Base-by-base conservation (phyloP, 2,113 vertebrate species). In the Neogale vison region DNA sequence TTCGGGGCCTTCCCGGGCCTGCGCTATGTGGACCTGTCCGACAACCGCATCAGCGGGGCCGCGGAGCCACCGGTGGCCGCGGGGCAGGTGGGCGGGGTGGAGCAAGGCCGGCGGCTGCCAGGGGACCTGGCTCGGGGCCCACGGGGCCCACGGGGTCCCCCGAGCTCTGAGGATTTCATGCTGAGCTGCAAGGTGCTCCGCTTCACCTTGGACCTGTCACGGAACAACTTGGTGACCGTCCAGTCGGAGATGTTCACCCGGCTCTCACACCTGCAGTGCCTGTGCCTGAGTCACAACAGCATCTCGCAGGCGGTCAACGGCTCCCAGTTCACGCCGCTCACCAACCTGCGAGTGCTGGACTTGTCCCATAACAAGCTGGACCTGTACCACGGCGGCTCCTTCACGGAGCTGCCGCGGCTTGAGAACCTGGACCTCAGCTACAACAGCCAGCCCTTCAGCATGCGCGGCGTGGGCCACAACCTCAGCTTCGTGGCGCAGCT, bases 311-410 rank as follows among this genome's bases (percentile, higher is more conserved):
- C 98, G 0, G 93, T 98, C 67, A 98, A 98, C 0, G 98, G 98
- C 61, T 97, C 96, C 0, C 97, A 98, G 97, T 98, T 98, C 1
- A 4, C 18, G 85, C 82, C 26, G 0, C 95, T 98, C 90, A 96
- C 74, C 65, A 50, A 12, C n/a, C 93, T 98, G 55, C 76, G 15
- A 52, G 82, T 98, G 67, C 85, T 98, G 9, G 97, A 98, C 83
- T 36, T 98, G 47, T 97, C 98, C 42, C n/a, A 98, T 52, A 98
- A 98, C 93, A 98, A 98, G 79, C 86, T 98, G 94, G 98, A 98
- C 87, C 88, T 98, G 23, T 98, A 98, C 92, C 91, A 97, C 0
- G 67, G 39, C 7, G 23, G 6, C 47, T 95, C 98, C 0, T 98
- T 98, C 95, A 97, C 97, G 0, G 98, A 98, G 89, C 86, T 98